phyloP scores from a whole-genome alignment of 1,140 invertebrate genomes.

The Hyles euphorbiae region DNA sequence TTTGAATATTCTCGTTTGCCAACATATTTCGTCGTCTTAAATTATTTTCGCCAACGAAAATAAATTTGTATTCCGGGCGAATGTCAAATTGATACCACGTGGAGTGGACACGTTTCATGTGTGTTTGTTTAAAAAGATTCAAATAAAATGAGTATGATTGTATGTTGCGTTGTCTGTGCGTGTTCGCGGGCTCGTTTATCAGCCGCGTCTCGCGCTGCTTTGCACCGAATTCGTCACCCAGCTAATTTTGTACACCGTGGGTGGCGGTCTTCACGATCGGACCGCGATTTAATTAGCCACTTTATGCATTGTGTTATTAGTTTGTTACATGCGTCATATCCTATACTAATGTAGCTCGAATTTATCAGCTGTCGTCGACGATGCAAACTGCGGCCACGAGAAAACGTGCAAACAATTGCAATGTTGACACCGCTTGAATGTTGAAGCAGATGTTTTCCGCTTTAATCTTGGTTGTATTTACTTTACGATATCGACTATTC shows the following conservation, averaged over 20 bases:
- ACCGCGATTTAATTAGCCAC: slow-evolving; percentile 18
- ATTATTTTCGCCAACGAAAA: too few relatives aligned
- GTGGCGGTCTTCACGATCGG: slow-evolving; percentile 27
- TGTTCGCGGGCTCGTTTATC: slow-evolving; percentile 18
- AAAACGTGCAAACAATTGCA: too few relatives aligned
- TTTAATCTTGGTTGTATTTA: neutral
- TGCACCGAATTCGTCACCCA: slow-evolving; percentile 34
- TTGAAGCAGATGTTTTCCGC: neutral
- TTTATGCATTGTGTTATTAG: slow-evolving; percentile 19
- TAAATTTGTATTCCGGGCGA: too few relatives aligned
- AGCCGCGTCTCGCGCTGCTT: slow-evolving; percentile 12
- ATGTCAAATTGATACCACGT: too few relatives aligned
- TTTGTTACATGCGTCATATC: slow-evolving; percentile 11
- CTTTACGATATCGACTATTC: too few relatives aligned
- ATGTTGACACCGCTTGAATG: too few relatives aligned
- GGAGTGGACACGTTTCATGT: too few relatives aligned
- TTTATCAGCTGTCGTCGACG: neutral
- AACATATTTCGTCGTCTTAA: too few relatives aligned
- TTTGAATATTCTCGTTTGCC: too few relatives aligned
- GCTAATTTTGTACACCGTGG: slow-evolving; percentile 46
- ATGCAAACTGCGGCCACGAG: too few relatives aligned
- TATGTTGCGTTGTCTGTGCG: neutral
- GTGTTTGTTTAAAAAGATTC: too few relatives aligned
- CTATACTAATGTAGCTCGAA: slow-evolving; percentile 3
- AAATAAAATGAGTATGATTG: too few relatives aligned